Evolutionary conservation across 2,888 invertebrate genomes (phyloP).

Genomic region (Phortica okadai): DNA sequence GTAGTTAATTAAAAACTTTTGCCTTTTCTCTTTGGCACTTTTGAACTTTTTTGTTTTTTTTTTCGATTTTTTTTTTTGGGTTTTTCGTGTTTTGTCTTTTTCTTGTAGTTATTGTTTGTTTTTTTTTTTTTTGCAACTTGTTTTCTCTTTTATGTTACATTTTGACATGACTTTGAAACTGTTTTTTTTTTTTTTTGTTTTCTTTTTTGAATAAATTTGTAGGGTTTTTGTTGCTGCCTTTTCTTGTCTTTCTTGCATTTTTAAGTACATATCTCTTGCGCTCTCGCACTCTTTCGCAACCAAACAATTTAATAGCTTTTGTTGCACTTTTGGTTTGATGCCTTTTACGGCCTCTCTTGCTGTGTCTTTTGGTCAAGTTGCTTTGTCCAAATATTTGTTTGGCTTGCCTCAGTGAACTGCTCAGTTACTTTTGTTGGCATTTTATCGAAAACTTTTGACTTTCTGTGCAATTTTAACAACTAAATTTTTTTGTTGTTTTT

Average conservation of each 20-base stretch:
- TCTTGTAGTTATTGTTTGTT: not conserved
- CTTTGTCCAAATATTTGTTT: too few species aligned
- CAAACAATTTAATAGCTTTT: not conserved
- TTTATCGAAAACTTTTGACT: not conserved
- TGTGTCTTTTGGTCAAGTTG: not conserved
- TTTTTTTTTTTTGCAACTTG: not conserved
- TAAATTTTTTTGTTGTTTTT: not conserved
- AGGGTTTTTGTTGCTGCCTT: not conserved
- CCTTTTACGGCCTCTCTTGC: not conserved
- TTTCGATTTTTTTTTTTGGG: not conserved
- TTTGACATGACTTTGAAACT: conserved; percentile 12
- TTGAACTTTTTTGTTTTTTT: too few species aligned
- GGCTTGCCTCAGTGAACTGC: too few species aligned
- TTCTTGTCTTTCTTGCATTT: not conserved
- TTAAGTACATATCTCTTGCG: too few species aligned
- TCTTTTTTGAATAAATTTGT: not conserved
- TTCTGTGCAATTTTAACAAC: not conserved
- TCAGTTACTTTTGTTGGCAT: too few species aligned
- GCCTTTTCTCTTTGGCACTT: not conserved
- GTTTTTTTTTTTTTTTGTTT: not conserved
- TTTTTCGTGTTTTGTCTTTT: conserved; percentile 5
- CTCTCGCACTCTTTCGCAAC: too few species aligned
- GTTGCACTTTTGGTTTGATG: not conserved
- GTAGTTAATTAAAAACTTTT: conserved; percentile 30
- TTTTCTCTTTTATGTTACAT: not conserved